phyloP scores from a whole-genome alignment of 2,888 invertebrate species.

The Diarsia mendica region DNA sequence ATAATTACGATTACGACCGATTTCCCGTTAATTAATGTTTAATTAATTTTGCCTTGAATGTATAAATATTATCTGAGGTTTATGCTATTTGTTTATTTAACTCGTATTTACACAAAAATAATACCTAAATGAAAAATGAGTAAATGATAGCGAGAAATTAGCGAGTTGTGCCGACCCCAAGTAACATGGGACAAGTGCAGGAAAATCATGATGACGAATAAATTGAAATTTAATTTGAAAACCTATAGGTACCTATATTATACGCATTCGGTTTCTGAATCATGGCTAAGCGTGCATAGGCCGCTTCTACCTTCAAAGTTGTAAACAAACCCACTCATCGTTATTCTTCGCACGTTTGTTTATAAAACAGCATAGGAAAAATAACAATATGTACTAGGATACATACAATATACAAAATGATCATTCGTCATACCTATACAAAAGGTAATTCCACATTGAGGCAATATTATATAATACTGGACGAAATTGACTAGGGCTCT shows the following conservation, averaged over 20 bases:
- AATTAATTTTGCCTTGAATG: conserved; percentile 44
- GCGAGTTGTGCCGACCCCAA: too few species aligned
- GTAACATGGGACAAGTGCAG: not conserved
- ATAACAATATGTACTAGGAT: conserved; percentile 12
- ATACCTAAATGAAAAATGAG: too few species aligned
- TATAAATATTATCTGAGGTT: conserved; percentile 30
- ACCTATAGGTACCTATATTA: not conserved
- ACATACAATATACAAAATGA: conserved; percentile 1
- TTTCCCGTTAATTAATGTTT: conserved; percentile 33
- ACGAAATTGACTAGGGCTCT: conserved; percentile 1
- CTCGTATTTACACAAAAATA: not conserved
- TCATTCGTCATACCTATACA: not conserved
- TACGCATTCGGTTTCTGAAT: not conserved
- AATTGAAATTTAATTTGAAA: not conserved
- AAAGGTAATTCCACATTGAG: not conserved
- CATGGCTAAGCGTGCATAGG: not conserved
- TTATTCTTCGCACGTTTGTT: conserved; percentile 19
- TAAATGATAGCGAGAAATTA: too few species aligned
- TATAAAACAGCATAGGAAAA: conserved; percentile 10
- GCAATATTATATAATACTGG: not conserved
- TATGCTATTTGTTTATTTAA: not conserved
- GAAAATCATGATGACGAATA: not conserved
- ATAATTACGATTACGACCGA: conserved; percentile 39
- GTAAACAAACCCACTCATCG: conserved; percentile 6
- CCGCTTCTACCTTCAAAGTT: not conserved